Evolutionary conservation across 1,140 invertebrate genomes (phyloP), one percentile per base, ranked within the genome.

Genomic region (Diuraphis noxia): DNA sequence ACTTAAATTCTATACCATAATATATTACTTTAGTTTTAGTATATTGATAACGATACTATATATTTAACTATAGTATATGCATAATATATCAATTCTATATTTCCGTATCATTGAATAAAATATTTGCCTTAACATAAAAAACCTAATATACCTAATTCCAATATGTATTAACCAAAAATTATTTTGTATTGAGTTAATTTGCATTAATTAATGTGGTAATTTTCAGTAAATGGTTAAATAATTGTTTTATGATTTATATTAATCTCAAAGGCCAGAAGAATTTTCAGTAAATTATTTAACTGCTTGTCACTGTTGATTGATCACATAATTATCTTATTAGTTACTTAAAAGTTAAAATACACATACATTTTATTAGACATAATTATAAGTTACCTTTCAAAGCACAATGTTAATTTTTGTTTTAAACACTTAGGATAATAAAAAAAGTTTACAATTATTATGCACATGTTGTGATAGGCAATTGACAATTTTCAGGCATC

Each of bases 401-500:
- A 34, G 41, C 82, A 85, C 41, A 25, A 25, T 52, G 46, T 87
- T 56, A 38, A 40, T 87, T 87, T 38, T 63, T 52, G 23, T 56
- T 56, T n/a, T 87, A 87, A 5, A 63, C 10, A 52, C 49, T 40
- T 88, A 40, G 86, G 2, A 49, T 52, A 86, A 25, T 25, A 63
- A 30, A 63, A 38, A 38, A 40, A 30, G 0, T 63, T 56, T 38
- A 9, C 23, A 88, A 88, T 88, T 56, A 38, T 38, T 88, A 88
- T 56, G 86, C 36, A 63, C 49, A 38, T 52, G 49, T 87, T 63
- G 36, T 87, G 85, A 52, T 77, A 41, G 41, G 9, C 77, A 91
- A 34, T 91, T 91, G 40, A 91, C 21, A 81, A 81, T 49, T 86
- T 91, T 81, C 89, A 91, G 89, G 77, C 77, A 81, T 82, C 89